Base-by-base conservation (phyloP, 30 jellyfish, hydroid and myxozoan genomes). In the Hydractinia symbiolongicarpus region DNA sequence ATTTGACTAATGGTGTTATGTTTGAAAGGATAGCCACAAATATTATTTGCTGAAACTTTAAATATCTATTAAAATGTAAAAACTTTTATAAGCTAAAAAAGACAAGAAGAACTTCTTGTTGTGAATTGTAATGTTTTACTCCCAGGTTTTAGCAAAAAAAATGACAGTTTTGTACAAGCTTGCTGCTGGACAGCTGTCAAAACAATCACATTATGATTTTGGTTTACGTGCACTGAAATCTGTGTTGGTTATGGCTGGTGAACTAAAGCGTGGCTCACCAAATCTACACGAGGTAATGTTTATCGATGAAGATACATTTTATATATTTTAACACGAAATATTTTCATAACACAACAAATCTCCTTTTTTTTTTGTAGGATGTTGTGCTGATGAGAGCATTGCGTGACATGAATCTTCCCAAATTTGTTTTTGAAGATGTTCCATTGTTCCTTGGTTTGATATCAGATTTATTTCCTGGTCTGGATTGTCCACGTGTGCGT, bases 241-340 rank as follows among this genome's bases (percentile, higher is more conserved):
- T 5, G 98, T 93, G 44, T 88, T 93, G 58, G 98, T 93, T 10
- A 93, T 93, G 98, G 98, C 98, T 44, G 98, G 98, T 40, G 98
- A 93, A 81, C 77, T 93, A 86, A 93, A 93, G 76, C 86, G 98
- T 67, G 91, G 95, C 76, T 93, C 98, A 0, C 96, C 96, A 21
- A 90, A 93, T 67, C 89, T 93, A 40, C 78, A 86, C 19, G 98
- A 93, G 96, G 98, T 93, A 15, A 8, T 20, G 11, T 67, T 10
- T 67, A 11, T 15, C 21, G 11, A 15, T 13, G 21, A 67, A 13
- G 78, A 10, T 11, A 13, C 4, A 67, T 50, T 71, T 71, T 50
- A 5, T 50, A 54, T 21, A 52, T 9, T 9, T 4, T 52, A n/a
- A 8, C 80, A 15, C 51, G 2, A 44, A 64, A 6, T 0, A 7